Percentiles rank a stretch among this genome's conserved stretches.
Evolutionary conservation across 2,113 vertebrate genomes (phyloP).

Genomic region (Stercorarius parasiticus): DNA sequence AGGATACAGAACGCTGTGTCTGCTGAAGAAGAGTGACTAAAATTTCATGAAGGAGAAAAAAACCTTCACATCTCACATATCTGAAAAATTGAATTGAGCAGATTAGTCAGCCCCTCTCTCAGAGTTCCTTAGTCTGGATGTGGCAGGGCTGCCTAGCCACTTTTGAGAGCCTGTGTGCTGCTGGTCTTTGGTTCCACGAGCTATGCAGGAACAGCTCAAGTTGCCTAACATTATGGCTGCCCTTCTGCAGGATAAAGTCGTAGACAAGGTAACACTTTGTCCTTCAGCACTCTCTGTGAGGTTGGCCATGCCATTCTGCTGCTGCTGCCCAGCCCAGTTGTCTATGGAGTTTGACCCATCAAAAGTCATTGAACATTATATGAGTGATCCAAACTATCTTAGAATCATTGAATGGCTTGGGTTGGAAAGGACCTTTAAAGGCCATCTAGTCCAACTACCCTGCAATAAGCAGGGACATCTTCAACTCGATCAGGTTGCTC

Average conservation of each 20-base stretch:
- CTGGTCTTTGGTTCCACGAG: not conserved
- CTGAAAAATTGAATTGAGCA: not conserved
- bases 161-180: too few species aligned
- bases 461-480: not conserved
- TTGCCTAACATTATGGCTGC: not conserved
- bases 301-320: not conserved
- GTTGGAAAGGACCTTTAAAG: not conserved
- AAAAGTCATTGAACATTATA: not conserved
- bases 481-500: not conserved
- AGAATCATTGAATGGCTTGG: not conserved
- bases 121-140: not conserved
- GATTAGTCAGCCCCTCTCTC: not conserved
- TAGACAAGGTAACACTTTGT: not conserved
- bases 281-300: not conserved
- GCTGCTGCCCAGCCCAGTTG: not conserved
- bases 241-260: not conserved
- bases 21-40: not conserved
- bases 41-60: not conserved
- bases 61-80: not conserved
- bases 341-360: not conserved
- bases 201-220: not conserved
- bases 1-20: not conserved
- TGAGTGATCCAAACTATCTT: not conserved
- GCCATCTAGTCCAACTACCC: not conserved
- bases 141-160: rapidly evolving